A percentile compares a stretch with the other conserved stretches of the same genome.
Evolutionary conservation across 2,888 invertebrate genomes (phyloP).

Genomic region (Camponotus fellah): DNA sequence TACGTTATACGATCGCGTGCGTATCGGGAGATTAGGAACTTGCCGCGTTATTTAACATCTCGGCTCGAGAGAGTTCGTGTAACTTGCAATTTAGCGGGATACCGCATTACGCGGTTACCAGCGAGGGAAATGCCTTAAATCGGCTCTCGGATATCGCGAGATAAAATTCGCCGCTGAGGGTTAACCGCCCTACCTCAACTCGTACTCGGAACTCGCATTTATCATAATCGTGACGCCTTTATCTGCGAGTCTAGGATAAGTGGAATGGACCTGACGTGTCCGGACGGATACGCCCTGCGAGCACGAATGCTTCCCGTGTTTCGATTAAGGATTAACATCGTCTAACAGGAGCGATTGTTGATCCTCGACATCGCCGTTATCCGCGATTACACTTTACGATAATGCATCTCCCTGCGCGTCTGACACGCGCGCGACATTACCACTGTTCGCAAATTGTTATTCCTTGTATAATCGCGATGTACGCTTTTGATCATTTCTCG

Average conservation of each 20-base stretch:
- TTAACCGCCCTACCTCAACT: background rate
- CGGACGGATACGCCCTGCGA: constrained; percentile 35
- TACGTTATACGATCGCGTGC: constrained; percentile 40
- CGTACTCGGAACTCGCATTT: constrained; percentile 33
- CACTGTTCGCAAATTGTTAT: background rate
- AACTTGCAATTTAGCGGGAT: constrained; percentile 44
- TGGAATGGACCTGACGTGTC: constrained; percentile 49
- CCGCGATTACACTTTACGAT: constrained; percentile 3
- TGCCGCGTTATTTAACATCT: constrained; percentile 43
- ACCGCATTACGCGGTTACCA: constrained; percentile 2
- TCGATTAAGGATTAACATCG: constrained; percentile 48
- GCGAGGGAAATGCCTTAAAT: constrained; percentile 8
- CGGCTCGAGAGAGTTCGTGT: constrained; percentile 37
- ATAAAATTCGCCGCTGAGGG: constrained; percentile 26
- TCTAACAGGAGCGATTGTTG: constrained; percentile 33
- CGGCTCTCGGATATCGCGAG: constrained; percentile 5
- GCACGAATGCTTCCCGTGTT: constrained; percentile 39
- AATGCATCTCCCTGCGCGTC: background rate
- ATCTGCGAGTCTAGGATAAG: constrained; percentile 31
- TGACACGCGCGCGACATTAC: constrained; percentile 11
- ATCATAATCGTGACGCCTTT: constrained; percentile 50
- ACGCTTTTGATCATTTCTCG: background rate
- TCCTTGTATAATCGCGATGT: background rate
- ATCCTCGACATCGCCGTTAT: constrained; percentile 12
- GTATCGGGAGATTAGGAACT: constrained; percentile 29